Conservation (phyloP, 2,888 invertebrate genomes). For the Agrochola macilenta region DNA sequence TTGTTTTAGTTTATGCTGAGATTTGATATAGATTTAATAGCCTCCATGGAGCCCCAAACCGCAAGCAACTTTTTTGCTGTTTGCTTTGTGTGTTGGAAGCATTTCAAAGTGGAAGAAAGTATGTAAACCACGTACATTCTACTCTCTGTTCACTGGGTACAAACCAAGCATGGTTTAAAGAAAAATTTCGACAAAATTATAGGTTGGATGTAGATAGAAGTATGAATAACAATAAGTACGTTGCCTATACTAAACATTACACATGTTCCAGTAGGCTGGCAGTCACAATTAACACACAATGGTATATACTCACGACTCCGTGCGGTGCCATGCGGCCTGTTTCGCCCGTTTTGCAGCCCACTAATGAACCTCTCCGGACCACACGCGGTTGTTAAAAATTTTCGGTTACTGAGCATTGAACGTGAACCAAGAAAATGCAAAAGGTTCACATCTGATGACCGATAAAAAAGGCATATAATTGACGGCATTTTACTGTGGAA, state of each 20-base stretch:
- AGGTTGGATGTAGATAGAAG: too few species aligned
- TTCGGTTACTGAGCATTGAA: constrained; percentile 55
- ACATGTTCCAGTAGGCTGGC: background rate
- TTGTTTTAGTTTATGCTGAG: constrained; percentile 39
- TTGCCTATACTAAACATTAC: background rate
- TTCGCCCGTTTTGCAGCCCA: constrained; percentile 17
- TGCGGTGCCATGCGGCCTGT: constrained; percentile 2
- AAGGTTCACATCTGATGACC: constrained; percentile 15
- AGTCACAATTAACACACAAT: background rate
- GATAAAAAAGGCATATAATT: background rate
- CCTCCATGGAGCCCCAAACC: constrained; percentile 3
- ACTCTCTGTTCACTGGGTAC: background rate
- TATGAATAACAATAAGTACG: background rate
- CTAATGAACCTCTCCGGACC: constrained; percentile 50
- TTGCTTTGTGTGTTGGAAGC: constrained; percentile 5
- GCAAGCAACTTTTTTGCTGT: constrained; percentile 8
- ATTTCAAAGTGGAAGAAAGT: background rate
- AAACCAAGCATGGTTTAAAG: background rate
- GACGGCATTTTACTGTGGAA: background rate
- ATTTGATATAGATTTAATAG: constrained; percentile 16
- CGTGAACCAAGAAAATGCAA: background rate
- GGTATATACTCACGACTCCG: background rate
- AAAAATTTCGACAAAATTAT: background rate
- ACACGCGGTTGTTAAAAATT: constrained; percentile 58
- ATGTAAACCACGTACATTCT: background rate